Conservation (phyloP, 2,797 vertebrate species). For the Morus bassanus region DNA sequence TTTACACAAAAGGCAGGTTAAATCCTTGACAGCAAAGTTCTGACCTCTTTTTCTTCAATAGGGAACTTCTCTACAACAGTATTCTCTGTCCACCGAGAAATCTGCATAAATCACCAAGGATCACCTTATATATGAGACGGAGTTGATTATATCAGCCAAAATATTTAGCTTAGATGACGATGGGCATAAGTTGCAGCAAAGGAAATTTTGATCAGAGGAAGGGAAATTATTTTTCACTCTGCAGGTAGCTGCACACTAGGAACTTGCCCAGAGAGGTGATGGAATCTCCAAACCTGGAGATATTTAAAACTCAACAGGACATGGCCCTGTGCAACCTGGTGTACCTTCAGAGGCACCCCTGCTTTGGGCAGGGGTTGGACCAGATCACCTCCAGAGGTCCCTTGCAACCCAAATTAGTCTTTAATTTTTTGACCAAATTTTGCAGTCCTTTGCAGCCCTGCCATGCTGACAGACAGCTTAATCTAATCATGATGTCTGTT, state of each 20-base stretch:
- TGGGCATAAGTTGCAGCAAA: neutral
- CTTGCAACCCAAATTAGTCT: neutral
- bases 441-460: neutral
- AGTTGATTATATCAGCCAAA: neutral
- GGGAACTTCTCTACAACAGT: neutral
- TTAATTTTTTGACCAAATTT: neutral
- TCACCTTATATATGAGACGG: neutral
- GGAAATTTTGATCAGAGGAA: neutral
- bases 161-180: neutral
- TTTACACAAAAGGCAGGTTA: neutral
- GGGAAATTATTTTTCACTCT: neutral
- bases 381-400: neutral
- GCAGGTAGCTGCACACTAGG: accelerated
- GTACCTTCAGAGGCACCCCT: neutral
- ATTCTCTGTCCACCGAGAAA: neutral
- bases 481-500: neutral
- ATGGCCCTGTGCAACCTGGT: neutral
- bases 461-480: neutral
- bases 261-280: neutral
- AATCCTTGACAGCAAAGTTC: neutral
- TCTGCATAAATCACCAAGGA: neutral
- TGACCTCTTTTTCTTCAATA: neutral
- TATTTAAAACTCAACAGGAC: neutral
- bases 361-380: neutral
- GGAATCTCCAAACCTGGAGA: neutral